These are phyloP conservation scores for Crotalus tigris DNA, from an alignment of 2,113 vertebrate species.

Conservation along the genomic window DNA sequence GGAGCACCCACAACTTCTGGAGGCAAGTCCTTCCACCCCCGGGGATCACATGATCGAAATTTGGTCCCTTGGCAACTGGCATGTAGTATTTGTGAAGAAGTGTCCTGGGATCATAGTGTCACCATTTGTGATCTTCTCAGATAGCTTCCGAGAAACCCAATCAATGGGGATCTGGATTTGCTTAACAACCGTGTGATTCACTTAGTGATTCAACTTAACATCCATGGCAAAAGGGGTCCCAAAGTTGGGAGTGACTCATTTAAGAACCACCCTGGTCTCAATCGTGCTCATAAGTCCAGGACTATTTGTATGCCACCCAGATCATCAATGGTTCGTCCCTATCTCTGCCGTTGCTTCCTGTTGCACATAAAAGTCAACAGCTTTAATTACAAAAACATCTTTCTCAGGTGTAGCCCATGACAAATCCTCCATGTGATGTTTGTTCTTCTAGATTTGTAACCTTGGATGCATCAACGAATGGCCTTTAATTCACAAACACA, in stretches of 20 bases:
- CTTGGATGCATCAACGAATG: background rate
- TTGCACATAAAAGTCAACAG: background rate
- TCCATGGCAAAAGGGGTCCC: background rate
- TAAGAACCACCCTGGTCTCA: background rate
- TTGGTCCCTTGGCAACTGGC: no score
- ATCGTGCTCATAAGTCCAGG: background rate
- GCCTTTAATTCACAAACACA: background rate
- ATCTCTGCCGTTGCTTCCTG: background rate
- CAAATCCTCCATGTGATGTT: background rate
- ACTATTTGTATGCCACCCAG: background rate
- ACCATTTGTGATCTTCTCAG: no score
- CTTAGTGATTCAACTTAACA: background rate
- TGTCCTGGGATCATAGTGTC: no score
- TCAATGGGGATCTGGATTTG: no score
- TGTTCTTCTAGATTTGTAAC: background rate
- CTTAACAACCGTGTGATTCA: background rate
- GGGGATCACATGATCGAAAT: no score
- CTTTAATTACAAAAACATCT: background rate
- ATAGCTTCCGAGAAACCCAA: no score
- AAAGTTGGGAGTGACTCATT: background rate
- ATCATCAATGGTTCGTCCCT: background rate
- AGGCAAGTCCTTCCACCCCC: no score
- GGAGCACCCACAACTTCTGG: no score
- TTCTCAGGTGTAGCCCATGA: background rate
- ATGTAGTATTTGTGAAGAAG: no score